A percentile compares a stretch with the other conserved stretches of the same genome.
phyloP scores from a whole-genome alignment of 2,113 vertebrate genomes.

The Perca schrenkii region DNA sequence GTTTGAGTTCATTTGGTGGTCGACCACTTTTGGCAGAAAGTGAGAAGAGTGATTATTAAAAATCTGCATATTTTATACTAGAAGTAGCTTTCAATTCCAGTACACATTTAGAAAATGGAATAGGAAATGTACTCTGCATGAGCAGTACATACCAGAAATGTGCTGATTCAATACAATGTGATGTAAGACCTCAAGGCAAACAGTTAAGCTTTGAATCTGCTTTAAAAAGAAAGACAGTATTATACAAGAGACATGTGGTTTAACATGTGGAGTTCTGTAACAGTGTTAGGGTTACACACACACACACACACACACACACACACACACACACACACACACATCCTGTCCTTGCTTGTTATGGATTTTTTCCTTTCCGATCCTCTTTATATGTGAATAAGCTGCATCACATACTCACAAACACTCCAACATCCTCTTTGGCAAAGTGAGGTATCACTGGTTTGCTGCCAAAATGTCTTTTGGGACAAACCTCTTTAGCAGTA shows the following conservation, averaged over 20 bases:
- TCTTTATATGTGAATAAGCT: conserved; percentile 14
- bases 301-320: not conserved
- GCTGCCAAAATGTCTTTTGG: conserved; percentile 34
- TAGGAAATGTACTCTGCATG: conserved; percentile 18
- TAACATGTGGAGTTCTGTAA: conserved; percentile 5
- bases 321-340: not conserved
- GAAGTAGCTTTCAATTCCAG: not conserved
- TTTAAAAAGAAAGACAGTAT: not conserved
- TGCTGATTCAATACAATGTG: conserved; percentile 11
- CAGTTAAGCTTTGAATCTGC: conserved; percentile 24
- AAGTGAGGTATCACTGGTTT: not conserved
- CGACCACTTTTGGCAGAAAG: not conserved
- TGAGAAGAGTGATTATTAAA: not conserved
- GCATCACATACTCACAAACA: conserved; percentile 2
- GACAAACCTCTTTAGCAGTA: conserved; percentile 48
- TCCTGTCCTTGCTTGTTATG: not conserved
- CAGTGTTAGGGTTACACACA: not conserved
- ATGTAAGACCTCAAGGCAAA: conserved; percentile 16
- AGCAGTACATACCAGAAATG: not conserved
- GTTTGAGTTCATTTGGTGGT: fast-evolving
- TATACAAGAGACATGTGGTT: conserved; percentile 28
- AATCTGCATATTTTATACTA: not conserved
- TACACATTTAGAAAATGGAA: not conserved
- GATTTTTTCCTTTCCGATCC: conserved; percentile 1
- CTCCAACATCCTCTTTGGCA: conserved; percentile 19